Evolutionary conservation across 37 sponge, comb jelly and placozoan species (phyloP).

Genomic region (Hormiphora californensis): DNA sequence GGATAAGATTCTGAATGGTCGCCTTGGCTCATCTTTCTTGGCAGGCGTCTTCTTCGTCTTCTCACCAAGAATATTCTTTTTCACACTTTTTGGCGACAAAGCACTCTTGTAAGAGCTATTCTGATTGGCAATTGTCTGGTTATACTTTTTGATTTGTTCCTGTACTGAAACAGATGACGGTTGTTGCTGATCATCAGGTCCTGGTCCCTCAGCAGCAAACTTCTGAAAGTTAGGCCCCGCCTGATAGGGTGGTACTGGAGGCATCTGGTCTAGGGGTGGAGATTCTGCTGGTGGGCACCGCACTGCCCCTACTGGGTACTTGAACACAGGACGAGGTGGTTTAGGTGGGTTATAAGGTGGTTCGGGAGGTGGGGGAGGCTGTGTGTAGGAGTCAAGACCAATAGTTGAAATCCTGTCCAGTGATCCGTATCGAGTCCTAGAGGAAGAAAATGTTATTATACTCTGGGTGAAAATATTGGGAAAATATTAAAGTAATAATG

Average conservation of each 20-base stretch:
- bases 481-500: neutral
- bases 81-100: conserved; percentile 21
- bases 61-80: neutral
- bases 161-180: conserved; percentile 25
- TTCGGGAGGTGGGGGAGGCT: conserved; percentile 6
- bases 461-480: neutral
- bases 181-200: neutral
- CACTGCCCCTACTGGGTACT: no score
- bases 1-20: conserved; percentile 47
- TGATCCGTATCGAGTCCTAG: conserved; percentile 31
- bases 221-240: conserved; percentile 48
- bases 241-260: conserved; percentile 19
- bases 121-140: conserved; percentile 44
- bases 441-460: neutral
- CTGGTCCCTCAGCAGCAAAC: neutral
- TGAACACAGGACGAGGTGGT: neutral
- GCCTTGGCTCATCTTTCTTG: no score
- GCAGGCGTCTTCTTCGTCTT: no score
- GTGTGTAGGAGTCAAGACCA: neutral
- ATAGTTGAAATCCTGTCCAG: conserved; percentile 20
- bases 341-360: conserved; percentile 6
- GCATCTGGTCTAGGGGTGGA: no score
- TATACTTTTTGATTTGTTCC: conserved; percentile 29
- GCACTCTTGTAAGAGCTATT: conserved; percentile 10
- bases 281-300: no score